Base-by-base conservation (phyloP, 2,888 invertebrate genomes). In the Drymonia ruficornis region DNA sequence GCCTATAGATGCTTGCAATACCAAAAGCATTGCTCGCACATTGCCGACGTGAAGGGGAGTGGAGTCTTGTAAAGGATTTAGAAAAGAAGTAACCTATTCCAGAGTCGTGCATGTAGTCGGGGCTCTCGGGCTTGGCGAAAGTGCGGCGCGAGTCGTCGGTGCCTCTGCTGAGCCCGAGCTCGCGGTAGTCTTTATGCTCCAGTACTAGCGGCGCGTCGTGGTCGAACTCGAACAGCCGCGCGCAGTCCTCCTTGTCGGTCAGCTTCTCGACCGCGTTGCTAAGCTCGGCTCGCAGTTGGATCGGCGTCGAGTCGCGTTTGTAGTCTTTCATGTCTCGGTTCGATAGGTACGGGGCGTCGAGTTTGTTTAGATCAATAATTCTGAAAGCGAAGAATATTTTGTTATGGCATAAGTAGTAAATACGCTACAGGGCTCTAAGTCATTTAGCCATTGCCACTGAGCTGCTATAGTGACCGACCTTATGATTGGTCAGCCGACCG, bases 151-250 rank as follows among this genome's bases (percentile, higher is more conserved):
- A 88, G 67, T 91, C 88, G 49, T 90, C 90, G 13, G 89, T 87
- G 76, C 88, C 88, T 84, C 90, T 89, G 71, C 93, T 93, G 63
- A 90, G 84, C 45, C 89, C 89, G 40, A 92, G 89, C 74, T 91
- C 90, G 52, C 90, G 79, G 53, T 89, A 92, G 59, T 93, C 93
- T 71, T 89, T 90, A 53, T 90, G 90, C 67, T 91, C 93, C 83
- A 89, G 84, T 43, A 94, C 93, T 29, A 91, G 81, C 0, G 92
- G 92, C 3, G 92, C 91, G 68, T 93, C 93, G 72, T 94, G 94
- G 67, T 94, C 94, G 73, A 94, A 94, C 75, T 94, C 94, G 74
- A 94, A 93, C 40, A 93, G 80, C 48, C 91, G 80, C 46, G 93
- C 86, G 77, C 93, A 93, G 62, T 92, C 93, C 45, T 91, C 93